Percentiles rank a stretch among this genome's conserved stretches.
These are phyloP conservation scores for Pocillopora meandrina DNA, from an alignment of 92 coral and sea anemone species.

Conservation along the genomic window DNA sequence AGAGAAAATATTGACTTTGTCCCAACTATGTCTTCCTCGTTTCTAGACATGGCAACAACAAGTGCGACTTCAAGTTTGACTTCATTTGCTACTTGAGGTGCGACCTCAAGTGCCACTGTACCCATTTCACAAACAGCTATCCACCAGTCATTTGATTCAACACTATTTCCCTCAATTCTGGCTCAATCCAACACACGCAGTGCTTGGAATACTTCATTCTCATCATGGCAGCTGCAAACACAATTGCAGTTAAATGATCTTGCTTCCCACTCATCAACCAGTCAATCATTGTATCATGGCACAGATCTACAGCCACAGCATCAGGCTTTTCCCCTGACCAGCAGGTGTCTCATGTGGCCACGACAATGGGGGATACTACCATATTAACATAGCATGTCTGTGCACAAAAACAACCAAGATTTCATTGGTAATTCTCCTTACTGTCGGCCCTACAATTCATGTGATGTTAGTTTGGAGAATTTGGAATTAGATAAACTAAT, in stretches of 20 bases:
- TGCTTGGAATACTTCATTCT: not conserved
- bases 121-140: not conserved
- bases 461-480: too few species aligned
- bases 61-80: too few species aligned
- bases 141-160: slow-evolving; percentile 7
- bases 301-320: not conserved
- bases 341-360: slow-evolving; percentile 9
- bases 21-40: slow-evolving; percentile 7
- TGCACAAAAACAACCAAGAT: not conserved
- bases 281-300: not conserved
- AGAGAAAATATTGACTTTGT: not conserved
- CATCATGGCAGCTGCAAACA: not conserved
- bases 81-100: too few species aligned
- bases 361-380: slow-evolving; percentile 29
- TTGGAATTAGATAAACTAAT: too few species aligned
- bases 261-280: not conserved
- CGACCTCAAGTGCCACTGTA: too few species aligned
- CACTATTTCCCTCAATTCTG: not conserved
- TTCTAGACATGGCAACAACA: not conserved
- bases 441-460: too few species aligned
- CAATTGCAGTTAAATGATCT: not conserved
- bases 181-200: not conserved
- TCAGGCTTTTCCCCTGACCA: not conserved
- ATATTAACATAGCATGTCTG: slow-evolving; percentile 17
- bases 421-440: too few species aligned